Conservation (phyloP, 2,888 invertebrate species). For the Nezara viridula region DNA sequence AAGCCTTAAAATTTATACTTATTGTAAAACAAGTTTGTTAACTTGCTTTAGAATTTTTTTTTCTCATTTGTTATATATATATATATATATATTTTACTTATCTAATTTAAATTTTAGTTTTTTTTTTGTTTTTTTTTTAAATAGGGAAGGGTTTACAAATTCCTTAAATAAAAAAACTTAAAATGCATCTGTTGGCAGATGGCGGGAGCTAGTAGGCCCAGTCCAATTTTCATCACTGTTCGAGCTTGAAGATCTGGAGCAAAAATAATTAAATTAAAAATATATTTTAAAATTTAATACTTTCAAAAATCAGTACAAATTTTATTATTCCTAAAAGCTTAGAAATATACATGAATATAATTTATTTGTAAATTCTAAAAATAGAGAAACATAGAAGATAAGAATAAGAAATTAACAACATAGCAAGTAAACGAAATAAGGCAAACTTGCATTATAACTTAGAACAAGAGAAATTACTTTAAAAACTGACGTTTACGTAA, state of each 20-base stretch:
- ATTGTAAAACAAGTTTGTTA: neutral
- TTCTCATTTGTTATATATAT: neutral
- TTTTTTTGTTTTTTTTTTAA: neutral
- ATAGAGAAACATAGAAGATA: neutral
- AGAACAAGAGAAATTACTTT: neutral
- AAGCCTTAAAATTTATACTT: constrained; percentile 5
- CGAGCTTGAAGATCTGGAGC: constrained; percentile 47
- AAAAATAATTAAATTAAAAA: neutral
- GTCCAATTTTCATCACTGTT: constrained; percentile 50
- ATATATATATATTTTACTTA: neutral
- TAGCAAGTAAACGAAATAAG: neutral
- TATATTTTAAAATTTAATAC: neutral
- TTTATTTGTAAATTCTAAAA: neutral
- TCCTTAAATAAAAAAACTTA: neutral
- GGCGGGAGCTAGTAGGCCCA: constrained; percentile 1
- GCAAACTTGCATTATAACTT: neutral
- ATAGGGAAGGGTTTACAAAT: neutral
- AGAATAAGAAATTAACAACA: too few species aligned
- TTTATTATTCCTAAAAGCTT: neutral
- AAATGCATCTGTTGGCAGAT: constrained; percentile 13
- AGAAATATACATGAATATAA: neutral
- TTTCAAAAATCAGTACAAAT: neutral
- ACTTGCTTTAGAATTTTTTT: neutral
- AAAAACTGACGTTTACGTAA: neutral
- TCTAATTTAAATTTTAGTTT: neutral